Evolutionary conservation across 2,888 invertebrate genomes (phyloP).

Genomic region (Alcis repandata): DNA sequence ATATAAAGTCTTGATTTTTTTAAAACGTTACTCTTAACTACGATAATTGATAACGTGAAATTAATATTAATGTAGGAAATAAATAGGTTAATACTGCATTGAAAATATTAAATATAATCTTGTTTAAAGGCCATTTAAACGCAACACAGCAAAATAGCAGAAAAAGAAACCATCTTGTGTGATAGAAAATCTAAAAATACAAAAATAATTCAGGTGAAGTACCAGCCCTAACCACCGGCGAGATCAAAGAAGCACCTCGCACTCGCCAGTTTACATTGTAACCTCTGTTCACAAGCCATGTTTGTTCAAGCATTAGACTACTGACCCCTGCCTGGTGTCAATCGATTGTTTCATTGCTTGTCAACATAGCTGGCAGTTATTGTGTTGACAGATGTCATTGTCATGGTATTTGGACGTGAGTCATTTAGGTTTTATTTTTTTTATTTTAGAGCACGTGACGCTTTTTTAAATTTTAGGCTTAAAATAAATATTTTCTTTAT

Average conservation of each 20-base stretch:
- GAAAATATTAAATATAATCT: too few relatives aligned
- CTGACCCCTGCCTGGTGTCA: constrained; percentile 60
- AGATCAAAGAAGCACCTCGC: constrained; percentile 81
- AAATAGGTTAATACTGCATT: too few relatives aligned
- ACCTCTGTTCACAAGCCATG: constrained; percentile 64
- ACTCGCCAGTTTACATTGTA: constrained; percentile 77
- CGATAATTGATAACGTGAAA: too few relatives aligned
- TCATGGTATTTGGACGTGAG: not conserved
- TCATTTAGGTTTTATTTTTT: not conserved
- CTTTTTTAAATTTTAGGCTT: not conserved
- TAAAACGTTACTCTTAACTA: too few relatives aligned
- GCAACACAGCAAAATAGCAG: too few relatives aligned
- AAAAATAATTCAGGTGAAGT: constrained; percentile 1
- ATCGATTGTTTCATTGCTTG: constrained; percentile 59
- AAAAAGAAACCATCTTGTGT: too few relatives aligned
- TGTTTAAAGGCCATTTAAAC: too few relatives aligned
- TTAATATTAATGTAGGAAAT: too few relatives aligned
- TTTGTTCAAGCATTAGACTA: constrained; percentile 73
- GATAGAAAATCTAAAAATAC: not conserved
- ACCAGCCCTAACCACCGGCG: constrained; percentile 69
- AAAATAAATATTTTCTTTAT: too few relatives aligned
- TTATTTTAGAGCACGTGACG: not conserved
- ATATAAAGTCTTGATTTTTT: too few relatives aligned
- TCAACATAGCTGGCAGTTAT: constrained; percentile 16
- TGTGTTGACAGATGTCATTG: constrained; percentile 11